phyloP scores from a whole-genome alignment of 2,113 vertebrate genomes.

The Gadus chalcogrammus region DNA sequence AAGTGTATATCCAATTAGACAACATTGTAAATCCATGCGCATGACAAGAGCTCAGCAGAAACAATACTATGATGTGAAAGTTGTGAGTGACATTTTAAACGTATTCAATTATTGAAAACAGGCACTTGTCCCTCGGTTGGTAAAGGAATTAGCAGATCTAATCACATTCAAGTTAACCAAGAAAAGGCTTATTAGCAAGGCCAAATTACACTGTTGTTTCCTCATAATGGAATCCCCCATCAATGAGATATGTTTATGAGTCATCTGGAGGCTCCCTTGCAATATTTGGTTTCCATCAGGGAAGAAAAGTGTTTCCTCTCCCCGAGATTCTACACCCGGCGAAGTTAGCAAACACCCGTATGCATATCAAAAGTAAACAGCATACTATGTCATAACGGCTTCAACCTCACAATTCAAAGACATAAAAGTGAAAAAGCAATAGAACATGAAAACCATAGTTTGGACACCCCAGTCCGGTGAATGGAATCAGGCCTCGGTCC shows the following conservation, averaged over 20 bases:
- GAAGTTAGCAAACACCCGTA: neutral
- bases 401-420: neutral
- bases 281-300: conserved; percentile 50
- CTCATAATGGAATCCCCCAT: conserved; percentile 26
- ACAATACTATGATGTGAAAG: conserved; percentile 23
- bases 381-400: no score
- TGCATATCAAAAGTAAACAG: neutral
- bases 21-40: conserved; percentile 13
- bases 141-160: conserved; percentile 26
- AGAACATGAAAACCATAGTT: neutral
- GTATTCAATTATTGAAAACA: conserved; percentile 40
- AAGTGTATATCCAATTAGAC: conserved; percentile 26
- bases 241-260: conserved; percentile 21
- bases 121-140: conserved; percentile 44
- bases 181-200: conserved; percentile 27
- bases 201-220: conserved; percentile 16
- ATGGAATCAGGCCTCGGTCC: conserved; percentile 49
- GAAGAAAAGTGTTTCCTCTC: neutral
- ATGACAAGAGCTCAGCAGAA: neutral
- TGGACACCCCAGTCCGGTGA: neutral
- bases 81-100: conserved; percentile 29
- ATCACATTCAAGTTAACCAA: conserved; percentile 47
- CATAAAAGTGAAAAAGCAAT: neutral
- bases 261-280: conserved; percentile 28
- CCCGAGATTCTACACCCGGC: neutral